Conservation (phyloP, 2,113 vertebrate genomes). For the Bolborhynchus lineola region DNA sequence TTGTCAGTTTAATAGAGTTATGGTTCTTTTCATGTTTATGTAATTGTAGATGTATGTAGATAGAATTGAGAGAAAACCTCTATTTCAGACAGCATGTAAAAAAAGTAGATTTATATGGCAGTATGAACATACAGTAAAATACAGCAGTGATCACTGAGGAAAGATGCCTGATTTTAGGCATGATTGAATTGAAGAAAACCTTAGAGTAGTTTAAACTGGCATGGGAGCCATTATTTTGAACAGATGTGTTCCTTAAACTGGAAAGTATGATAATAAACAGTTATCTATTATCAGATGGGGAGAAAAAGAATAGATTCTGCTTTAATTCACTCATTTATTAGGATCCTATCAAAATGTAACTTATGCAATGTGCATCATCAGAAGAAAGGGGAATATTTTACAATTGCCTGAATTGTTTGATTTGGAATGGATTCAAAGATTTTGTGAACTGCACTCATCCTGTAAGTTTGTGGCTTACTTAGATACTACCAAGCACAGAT, state of each 20-base stretch:
- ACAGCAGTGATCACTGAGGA: not conserved
- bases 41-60: not conserved
- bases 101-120: not conserved
- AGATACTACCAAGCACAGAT: not conserved
- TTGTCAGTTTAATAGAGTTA: conserved; percentile 51
- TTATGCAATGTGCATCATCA: not conserved
- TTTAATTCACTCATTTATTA: not conserved
- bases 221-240: not conserved
- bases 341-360: not conserved
- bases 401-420: not conserved
- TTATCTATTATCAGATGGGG: not conserved
- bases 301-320: not conserved
- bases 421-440: not conserved
- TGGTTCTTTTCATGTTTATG: not conserved
- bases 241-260: not conserved
- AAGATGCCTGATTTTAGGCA: not conserved
- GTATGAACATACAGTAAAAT: not conserved
- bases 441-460: not conserved
- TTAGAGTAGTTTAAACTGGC: not conserved
- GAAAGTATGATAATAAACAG: not conserved
- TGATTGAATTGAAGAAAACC: not conserved
- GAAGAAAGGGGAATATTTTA: not conserved
- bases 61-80: not conserved
- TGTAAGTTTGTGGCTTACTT: not conserved
- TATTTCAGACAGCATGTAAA: not conserved